Evolutionary conservation across 2,888 invertebrate species (phyloP), one percentile per base, ranked within the genome.

Genomic region (Eugnorisma glareosa): DNA sequence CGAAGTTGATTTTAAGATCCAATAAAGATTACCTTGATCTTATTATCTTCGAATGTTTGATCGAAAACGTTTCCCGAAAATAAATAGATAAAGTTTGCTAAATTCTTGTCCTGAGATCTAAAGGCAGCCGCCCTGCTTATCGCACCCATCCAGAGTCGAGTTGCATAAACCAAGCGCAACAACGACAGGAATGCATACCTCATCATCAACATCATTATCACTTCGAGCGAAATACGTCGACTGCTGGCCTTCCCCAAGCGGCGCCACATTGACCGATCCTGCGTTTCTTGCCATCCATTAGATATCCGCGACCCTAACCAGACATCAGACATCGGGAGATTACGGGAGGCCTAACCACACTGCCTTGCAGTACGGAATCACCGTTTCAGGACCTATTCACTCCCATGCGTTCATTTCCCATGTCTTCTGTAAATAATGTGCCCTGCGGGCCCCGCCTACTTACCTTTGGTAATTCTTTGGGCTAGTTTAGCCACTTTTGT

Each of bases 1-100:
- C 43, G 24, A 63, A 59, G 15, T 63, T 45, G 5, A 45, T 63
- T 28, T 68, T 61, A 43, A 69, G 51, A 51, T 59, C 4, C 10
- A 51, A 28, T 45, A 37, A 45, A 77, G 61, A 77, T 79, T 54
- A 68, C 21, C 35, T 64, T 75, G 59, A 35, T 35, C 13, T 28
- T 48, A n/a, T 45, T 28, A 37, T 77, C n/a, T 37, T n/a, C 13
- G 31, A 48, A n/a, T 31, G 28, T 48, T 48, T 40, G 45, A n/a
- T 18, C n/a, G 15, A 21, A 43, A 75, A 40, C 75, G n/a, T 40
- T 37, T 74, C 40, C 28, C 18, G 13, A 10, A 4, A n/a, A 43
- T 66, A 18, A 21, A n/a, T 28, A 67, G 31, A 43, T 64, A 59
- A n/a, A 24, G 4, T 48, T 2, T 2, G 13, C 31, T 5, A 59